Percentiles rank a stretch among this genome's conserved stretches.
Conservation (phyloP, 2,888 invertebrate species). For the Molorchus minor region DNA sequence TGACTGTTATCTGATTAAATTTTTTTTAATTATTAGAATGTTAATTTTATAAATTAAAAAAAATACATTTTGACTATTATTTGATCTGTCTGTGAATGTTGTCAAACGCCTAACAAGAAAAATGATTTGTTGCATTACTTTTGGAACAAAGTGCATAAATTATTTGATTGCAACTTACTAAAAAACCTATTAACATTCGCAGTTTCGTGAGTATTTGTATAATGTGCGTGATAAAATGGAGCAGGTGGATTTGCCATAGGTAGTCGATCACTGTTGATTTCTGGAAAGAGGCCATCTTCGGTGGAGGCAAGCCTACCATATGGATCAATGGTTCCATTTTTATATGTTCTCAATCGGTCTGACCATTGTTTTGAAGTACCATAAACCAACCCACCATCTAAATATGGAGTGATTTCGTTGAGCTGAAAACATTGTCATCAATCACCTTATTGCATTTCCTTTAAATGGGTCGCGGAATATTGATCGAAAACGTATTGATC, state of each 20-base stretch:
- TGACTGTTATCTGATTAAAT: too few relatives aligned
- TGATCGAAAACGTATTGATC: too few relatives aligned
- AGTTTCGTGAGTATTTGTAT: constrained; percentile 58
- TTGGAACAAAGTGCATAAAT: too few relatives aligned
- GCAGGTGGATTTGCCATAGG: constrained; percentile 70
- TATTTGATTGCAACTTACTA: constrained; percentile 63
- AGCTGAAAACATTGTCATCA: constrained; percentile 63
- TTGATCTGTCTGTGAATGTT: too few relatives aligned
- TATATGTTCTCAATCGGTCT: constrained; percentile 64
- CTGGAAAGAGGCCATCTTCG: constrained; percentile 64
- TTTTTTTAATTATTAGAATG: too few relatives aligned
- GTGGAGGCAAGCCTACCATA: constrained; percentile 63
- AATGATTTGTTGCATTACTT: too few relatives aligned
- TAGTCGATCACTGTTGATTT: constrained; percentile 63
- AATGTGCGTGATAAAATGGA: constrained; percentile 63
- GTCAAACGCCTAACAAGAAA: too few relatives aligned
- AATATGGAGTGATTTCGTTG: constrained; percentile 70
- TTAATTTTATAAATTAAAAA: too few relatives aligned
- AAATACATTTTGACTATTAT: too few relatives aligned
- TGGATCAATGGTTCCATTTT: constrained; percentile 63
- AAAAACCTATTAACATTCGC: constrained; percentile 65
- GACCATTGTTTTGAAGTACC: constrained; percentile 69
- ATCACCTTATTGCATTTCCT: too few relatives aligned
- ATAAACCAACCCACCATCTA: constrained; percentile 71
- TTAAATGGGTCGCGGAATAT: too few relatives aligned